These are phyloP conservation scores for Fregata magnificens DNA, from an alignment of 2,113 vertebrate genomes.

Conservation along the genomic window DNA sequence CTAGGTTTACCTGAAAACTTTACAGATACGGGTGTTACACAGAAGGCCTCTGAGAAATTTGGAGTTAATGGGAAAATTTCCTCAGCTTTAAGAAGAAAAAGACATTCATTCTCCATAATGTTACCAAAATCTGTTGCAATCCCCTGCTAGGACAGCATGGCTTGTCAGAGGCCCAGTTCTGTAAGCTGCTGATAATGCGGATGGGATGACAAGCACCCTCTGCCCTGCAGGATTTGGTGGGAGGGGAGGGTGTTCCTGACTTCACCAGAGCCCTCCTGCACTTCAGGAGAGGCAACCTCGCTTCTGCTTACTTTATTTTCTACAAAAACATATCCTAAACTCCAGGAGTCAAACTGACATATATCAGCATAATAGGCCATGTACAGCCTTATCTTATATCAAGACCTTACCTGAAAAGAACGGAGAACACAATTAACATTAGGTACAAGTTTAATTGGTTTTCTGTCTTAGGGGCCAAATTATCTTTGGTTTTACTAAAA, in stretches of 20 bases:
- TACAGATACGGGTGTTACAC: background rate
- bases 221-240: background rate
- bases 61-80: background rate
- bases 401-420: background rate
- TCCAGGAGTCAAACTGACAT: background rate
- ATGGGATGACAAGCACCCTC: background rate
- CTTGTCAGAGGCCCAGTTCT: background rate
- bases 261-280: background rate
- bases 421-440: background rate
- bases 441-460: background rate
- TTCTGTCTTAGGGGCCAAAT: background rate
- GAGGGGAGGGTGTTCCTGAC: background rate
- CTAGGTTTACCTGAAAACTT: background rate
- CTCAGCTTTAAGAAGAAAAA: slow-evolving; percentile 7
- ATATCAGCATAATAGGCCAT: background rate
- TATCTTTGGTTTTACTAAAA: background rate
- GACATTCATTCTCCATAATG: background rate
- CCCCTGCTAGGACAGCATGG: background rate
- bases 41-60: slow-evolving; percentile 20
- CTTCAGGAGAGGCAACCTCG: background rate
- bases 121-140: background rate
- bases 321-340: background rate
- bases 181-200: background rate
- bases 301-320: background rate
- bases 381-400: background rate